These are phyloP conservation scores for Epizoanthus rinbou DNA, from an alignment of 92 coral and sea anemone genomes.

Conservation along the genomic window DNA sequence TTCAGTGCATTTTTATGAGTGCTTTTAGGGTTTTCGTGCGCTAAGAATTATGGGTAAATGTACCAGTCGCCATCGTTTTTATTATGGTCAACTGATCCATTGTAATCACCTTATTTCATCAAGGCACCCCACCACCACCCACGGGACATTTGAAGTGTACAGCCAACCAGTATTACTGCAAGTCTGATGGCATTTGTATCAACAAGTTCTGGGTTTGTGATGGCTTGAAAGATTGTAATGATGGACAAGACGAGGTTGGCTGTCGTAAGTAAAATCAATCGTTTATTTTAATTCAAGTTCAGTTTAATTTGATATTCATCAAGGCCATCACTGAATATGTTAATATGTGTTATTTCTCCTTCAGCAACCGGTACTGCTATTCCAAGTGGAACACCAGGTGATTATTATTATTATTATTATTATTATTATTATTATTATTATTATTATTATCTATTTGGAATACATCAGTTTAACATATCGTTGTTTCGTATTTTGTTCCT, in stretches of 20 bases:
- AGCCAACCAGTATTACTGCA: constrained; percentile 75
- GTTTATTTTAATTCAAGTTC: neutral
- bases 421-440: too few species aligned
- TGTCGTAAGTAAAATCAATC: constrained; percentile 61
- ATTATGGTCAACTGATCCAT: too few species aligned
- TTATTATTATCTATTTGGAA: too few species aligned
- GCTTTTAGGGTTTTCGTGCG: too few species aligned
- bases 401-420: neutral
- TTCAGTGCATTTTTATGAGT: too few species aligned
- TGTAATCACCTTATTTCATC: neutral
- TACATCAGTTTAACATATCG: too few species aligned
- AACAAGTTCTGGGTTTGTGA: constrained; percentile 85
- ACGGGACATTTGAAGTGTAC: constrained; percentile 69
- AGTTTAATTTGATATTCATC: neutral
- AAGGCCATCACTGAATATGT: neutral
- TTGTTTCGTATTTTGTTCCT: too few species aligned
- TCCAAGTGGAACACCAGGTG: constrained; percentile 13
- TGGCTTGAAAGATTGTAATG: constrained; percentile 83
- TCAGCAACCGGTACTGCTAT: neutral
- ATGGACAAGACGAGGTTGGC: constrained; percentile 82
- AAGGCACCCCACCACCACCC: constrained; percentile 67
- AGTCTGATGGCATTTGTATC: constrained; percentile 87
- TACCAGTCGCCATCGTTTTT: too few species aligned
- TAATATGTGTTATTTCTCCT: neutral
- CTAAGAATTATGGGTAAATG: too few species aligned